These are phyloP conservation scores for Pontoporia blainvillei DNA, from an alignment of 2,113 vertebrate genomes.

Conservation along the genomic window DNA sequence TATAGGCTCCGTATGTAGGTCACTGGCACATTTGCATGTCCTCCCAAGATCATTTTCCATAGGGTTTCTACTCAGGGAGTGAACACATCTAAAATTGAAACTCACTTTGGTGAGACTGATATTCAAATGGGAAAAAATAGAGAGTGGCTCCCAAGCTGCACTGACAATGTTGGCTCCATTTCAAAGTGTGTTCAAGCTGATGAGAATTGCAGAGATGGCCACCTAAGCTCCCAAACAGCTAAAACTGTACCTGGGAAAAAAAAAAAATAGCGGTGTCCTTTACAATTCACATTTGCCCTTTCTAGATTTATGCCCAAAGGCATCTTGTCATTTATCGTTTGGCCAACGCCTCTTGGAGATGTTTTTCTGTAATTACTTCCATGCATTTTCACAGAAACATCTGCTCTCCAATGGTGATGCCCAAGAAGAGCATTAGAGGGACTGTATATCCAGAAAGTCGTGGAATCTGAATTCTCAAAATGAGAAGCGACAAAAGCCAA, in stretches of 20 bases:
- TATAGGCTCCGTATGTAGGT: slow-evolving; percentile 39
- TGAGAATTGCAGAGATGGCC: slow-evolving; percentile 26
- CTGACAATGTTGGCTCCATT: background rate
- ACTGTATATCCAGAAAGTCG: slow-evolving; percentile 48
- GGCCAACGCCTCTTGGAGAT: slow-evolving; percentile 50
- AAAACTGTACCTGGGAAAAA: background rate
- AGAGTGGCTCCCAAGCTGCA: background rate
- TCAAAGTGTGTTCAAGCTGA: background rate
- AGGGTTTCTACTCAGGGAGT: slow-evolving; percentile 18
- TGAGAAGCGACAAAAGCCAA: slow-evolving; percentile 59
- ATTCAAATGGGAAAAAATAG: slow-evolving; percentile 14
- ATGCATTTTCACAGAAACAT: slow-evolving; percentile 52
- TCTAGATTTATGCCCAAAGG: slow-evolving; percentile 52
- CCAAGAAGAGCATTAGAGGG: slow-evolving; percentile 69
- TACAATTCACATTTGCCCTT: slow-evolving; percentile 12
- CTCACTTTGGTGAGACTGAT: slow-evolving; percentile 32
- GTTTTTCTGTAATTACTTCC: slow-evolving; percentile 67
- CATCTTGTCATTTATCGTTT: slow-evolving; percentile 56
- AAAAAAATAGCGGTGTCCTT: background rate
- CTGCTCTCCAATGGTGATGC: slow-evolving; percentile 24
- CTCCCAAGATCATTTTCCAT: slow-evolving; percentile 48
- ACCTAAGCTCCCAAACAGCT: slow-evolving; percentile 14
- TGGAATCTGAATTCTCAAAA: slow-evolving; percentile 21
- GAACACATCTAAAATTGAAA: slow-evolving; percentile 33
- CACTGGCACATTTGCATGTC: slow-evolving; percentile 57